phyloP scores from a whole-genome alignment of 2,113 vertebrate species.

The Anoura caudifer region DNA sequence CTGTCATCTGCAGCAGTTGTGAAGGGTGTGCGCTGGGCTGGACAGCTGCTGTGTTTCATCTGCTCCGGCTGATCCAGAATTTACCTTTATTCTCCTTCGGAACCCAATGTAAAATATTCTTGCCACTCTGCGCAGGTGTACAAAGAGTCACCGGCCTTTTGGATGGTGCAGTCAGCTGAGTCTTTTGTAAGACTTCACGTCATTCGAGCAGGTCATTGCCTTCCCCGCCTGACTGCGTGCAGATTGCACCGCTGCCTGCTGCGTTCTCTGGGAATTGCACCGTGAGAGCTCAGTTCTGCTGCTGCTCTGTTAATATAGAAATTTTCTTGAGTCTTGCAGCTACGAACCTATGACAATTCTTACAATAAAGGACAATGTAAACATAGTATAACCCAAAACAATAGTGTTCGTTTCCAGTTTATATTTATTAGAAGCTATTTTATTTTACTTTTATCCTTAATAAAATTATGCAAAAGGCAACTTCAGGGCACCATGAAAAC shows the following conservation, averaged over 20 bases:
- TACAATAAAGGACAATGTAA: neutral
- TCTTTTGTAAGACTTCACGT: neutral
- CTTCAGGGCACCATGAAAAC: neutral
- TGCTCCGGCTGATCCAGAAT: neutral
- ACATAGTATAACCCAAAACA: neutral
- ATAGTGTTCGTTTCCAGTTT: neutral
- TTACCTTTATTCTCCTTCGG: constrained; percentile 34
- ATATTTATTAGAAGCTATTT: neutral
- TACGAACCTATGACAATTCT: neutral
- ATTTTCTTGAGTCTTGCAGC: neutral
- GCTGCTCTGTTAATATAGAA: neutral
- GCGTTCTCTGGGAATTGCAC: rapidly evolving
- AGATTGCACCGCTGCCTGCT: neutral
- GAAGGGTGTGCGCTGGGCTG: neutral
- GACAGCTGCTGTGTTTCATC: neutral
- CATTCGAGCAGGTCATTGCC: neutral
- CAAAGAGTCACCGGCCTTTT: neutral
- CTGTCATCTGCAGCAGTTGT: neutral
- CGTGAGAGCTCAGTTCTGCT: neutral
- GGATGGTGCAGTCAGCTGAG: neutral
- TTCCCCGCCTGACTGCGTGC: constrained; percentile 9
- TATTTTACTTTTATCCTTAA: neutral
- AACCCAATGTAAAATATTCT: neutral
- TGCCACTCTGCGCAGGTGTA: neutral
- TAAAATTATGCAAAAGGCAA: neutral